Percentiles rank a stretch among this genome's conserved stretches.
Evolutionary conservation across 2,797 vertebrate species (phyloP).

Genomic region (Siniperca scherzeri): DNA sequence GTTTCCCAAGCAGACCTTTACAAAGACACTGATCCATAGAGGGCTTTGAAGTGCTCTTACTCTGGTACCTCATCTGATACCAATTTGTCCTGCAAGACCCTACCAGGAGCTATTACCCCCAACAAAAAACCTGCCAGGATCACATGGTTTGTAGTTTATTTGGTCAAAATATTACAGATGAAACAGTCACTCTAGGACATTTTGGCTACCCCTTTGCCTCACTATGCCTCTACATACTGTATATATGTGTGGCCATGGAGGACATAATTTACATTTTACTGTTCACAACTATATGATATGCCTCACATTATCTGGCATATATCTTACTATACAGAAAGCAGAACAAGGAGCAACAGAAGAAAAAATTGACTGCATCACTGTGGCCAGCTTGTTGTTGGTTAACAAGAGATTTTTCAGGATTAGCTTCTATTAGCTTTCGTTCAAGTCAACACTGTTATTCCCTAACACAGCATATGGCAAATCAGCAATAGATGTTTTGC

Average conservation of each 20-base stretch:
- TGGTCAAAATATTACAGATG: conserved; percentile 8
- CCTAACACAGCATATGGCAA: conserved; percentile 43
- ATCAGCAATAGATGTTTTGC: conserved; percentile 38
- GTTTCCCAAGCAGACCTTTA: conserved; percentile 25
- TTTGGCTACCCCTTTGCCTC: not conserved
- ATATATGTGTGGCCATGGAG: not conserved
- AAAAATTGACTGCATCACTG: not conserved
- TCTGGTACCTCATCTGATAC: conserved; percentile 15
- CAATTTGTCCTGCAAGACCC: conserved; percentile 11
- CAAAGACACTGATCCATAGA: conserved; percentile 34
- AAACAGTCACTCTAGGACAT: not conserved
- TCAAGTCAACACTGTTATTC: conserved; percentile 21
- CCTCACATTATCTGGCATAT: not conserved
- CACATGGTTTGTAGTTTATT: not conserved
- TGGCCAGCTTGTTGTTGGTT: conserved; percentile 5
- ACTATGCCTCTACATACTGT: not conserved
- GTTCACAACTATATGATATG: not conserved
- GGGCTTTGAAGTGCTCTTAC: conserved; percentile 7
- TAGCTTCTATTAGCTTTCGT: conserved; percentile 29
- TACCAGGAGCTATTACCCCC: not conserved
- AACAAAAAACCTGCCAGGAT: not conserved
- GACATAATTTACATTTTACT: not conserved
- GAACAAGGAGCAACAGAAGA: not conserved
- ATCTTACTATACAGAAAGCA: not conserved
- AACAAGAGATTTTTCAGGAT: conserved; percentile 18